phyloP scores from a whole-genome alignment of 2,113 vertebrate species.

The Hippocampus barbouri region DNA sequence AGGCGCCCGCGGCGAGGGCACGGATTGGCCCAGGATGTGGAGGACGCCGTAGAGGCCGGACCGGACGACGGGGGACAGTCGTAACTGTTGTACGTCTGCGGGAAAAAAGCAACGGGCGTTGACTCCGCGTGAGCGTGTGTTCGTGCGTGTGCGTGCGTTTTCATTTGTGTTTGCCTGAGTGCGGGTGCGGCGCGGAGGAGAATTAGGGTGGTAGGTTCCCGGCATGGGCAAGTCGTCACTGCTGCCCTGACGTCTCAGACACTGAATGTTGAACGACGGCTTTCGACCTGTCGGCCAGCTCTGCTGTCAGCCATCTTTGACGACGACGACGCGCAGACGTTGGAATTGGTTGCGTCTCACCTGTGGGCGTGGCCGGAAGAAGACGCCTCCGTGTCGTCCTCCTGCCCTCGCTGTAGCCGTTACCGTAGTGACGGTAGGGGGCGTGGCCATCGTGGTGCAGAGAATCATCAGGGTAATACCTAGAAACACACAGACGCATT shows the following conservation, averaged over 20 bases:
- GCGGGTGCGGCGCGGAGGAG: slow-evolving; percentile 56
- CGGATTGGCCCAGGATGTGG: slow-evolving; percentile 80
- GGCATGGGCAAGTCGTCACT: slow-evolving; percentile 87
- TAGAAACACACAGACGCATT: slow-evolving; percentile 21
- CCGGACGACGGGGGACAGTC: slow-evolving; percentile 58
- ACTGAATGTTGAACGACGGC: slow-evolving; percentile 87
- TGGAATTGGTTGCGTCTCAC: slow-evolving; percentile 41
- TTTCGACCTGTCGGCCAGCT: slow-evolving; percentile 71
- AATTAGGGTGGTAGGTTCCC: slow-evolving; percentile 83
- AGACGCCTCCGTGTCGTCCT: slow-evolving; percentile 73
- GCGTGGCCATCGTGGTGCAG: slow-evolving; percentile 41
- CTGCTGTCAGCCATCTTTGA: neutral
- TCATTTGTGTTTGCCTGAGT: slow-evolving; percentile 58
- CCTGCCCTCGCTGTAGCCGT: slow-evolving; percentile 49
- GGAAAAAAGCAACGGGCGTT: neutral
- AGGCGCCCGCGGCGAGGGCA: slow-evolving; percentile 76
- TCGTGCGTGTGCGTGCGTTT: neutral
- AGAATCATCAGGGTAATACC: slow-evolving; percentile 52
- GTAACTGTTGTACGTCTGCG: slow-evolving; percentile 43
- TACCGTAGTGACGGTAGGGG: slow-evolving; percentile 47
- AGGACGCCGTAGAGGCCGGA: slow-evolving; percentile 58
- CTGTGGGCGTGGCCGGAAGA: slow-evolving; percentile 82
- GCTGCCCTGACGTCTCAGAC: slow-evolving; percentile 81
- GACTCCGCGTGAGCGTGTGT: neutral
- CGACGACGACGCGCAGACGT: neutral